Evolutionary conservation across 1,140 invertebrate species (phyloP).

Genomic region (Epicauta chinensis): DNA sequence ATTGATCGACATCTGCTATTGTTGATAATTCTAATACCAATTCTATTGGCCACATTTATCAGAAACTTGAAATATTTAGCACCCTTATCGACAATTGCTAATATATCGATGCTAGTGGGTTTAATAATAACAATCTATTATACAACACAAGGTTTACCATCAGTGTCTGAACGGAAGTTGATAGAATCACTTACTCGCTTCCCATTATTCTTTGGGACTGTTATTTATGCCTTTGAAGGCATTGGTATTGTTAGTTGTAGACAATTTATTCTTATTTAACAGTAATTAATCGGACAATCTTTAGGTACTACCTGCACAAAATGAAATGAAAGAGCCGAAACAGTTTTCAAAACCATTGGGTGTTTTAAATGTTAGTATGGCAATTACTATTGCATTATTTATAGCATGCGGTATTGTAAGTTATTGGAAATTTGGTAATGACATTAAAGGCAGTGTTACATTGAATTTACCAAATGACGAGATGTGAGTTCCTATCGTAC

Average conservation of each 20-base stretch:
- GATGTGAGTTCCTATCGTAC: slow-evolving; percentile 46
- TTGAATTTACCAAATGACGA: slow-evolving; percentile 55
- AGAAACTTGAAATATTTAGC: slow-evolving; percentile 67
- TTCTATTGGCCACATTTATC: slow-evolving; percentile 66
- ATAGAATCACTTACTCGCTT: slow-evolving; percentile 47
- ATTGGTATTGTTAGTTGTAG: slow-evolving; percentile 52
- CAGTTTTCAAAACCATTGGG: slow-evolving; percentile 69
- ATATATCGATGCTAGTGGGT: slow-evolving; percentile 58
- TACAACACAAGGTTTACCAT: slow-evolving; percentile 58
- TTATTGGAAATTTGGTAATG: slow-evolving; percentile 69
- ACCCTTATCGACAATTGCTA: slow-evolving; percentile 62
- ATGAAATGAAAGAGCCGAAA: slow-evolving; percentile 73
- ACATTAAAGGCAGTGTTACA: slow-evolving; percentile 59
- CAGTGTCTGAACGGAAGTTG: slow-evolving; percentile 31
- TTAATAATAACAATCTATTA: slow-evolving; percentile 64
- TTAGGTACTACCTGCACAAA: slow-evolving; percentile 80
- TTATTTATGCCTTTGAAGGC: slow-evolving; percentile 70
- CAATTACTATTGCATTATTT: slow-evolving; percentile 66
- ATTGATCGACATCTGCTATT: slow-evolving; percentile 61
- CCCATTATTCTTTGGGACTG: slow-evolving; percentile 65
- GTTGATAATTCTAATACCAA: slow-evolving; percentile 61
- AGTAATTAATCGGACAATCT: neutral
- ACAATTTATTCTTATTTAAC: neutral
- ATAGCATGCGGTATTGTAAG: slow-evolving; percentile 74
- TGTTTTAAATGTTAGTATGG: slow-evolving; percentile 80